These are phyloP conservation scores for Lepus americanus DNA, from an alignment of 2,113 vertebrate genomes.

Conservation along the genomic window DNA sequence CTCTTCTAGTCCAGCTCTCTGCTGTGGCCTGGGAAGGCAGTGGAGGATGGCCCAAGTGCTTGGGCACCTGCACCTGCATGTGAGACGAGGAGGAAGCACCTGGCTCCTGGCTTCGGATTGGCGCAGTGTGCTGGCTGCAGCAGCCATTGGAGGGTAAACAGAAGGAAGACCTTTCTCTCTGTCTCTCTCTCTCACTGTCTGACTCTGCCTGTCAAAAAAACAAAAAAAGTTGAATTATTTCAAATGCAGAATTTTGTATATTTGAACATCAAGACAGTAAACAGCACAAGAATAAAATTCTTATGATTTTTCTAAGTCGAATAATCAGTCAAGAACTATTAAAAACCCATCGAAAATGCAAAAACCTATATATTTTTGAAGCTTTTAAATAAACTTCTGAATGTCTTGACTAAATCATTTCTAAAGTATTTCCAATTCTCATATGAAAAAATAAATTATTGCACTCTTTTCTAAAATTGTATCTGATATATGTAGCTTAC, in stretches of 20 bases:
- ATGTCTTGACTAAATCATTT: neutral
- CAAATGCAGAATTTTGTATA: neutral
- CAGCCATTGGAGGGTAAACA: too few species aligned
- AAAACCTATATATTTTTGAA: neutral
- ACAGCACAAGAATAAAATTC: neutral
- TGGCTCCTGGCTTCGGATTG: too few species aligned
- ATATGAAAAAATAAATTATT: neutral
- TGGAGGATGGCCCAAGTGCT: too few species aligned
- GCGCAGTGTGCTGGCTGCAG: too few species aligned
- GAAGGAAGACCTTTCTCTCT: too few species aligned
- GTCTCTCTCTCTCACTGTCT: too few species aligned
- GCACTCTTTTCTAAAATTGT: constrained; percentile 7
- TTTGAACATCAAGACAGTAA: neutral
- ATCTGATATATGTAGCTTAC: neutral
- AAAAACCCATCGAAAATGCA: neutral
- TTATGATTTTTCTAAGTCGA: neutral
- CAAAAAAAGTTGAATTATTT: neutral
- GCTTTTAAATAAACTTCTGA: neutral
- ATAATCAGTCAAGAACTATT: neutral
- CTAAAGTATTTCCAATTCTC: neutral
- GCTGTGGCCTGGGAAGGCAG: too few species aligned
- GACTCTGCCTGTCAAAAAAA: too few species aligned
- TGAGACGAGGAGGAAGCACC: too few species aligned
- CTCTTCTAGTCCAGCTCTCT: too few species aligned
- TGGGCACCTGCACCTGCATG: too few species aligned